phyloP scores from a whole-genome alignment of 1,140 invertebrate genomes.

The Penaeus vannamei region DNA sequence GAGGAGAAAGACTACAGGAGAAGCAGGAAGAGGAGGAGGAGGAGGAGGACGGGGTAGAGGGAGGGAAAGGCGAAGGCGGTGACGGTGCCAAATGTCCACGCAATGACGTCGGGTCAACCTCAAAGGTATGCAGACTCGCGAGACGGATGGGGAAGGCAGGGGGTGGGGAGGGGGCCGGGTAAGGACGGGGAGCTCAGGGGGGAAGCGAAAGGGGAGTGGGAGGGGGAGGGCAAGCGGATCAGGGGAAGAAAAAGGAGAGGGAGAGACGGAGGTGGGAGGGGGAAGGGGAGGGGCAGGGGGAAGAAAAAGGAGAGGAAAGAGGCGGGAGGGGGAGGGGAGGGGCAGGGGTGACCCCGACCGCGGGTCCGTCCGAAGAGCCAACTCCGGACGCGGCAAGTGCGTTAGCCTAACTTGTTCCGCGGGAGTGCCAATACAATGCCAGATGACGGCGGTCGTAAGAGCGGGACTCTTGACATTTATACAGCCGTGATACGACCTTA shows the following conservation, averaged over 20 bases:
- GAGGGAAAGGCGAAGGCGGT: neutral
- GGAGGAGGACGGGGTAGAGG: neutral
- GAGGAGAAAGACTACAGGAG: neutral
- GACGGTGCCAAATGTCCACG: too few relatives aligned
- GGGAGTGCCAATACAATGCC: conserved; percentile 17
- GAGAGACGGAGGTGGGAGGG: neutral
- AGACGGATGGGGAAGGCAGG: neutral
- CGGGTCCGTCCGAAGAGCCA: too few relatives aligned
- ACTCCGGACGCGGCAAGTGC: too few relatives aligned
- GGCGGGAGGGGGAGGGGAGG: neutral
- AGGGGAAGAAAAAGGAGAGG: neutral
- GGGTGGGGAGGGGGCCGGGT: neutral
- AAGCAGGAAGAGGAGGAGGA: conserved; percentile 5
- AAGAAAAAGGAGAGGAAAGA: neutral
- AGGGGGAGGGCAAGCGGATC: too few relatives aligned
- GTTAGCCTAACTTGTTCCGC: too few relatives aligned
- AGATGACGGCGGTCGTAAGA: conserved; percentile 17
- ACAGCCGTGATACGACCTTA: conserved; percentile 26
- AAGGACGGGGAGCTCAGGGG: too few relatives aligned
- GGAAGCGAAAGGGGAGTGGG: neutral
- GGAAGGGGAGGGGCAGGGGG: neutral
- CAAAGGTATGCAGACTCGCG: too few relatives aligned
- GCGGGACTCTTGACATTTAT: conserved; percentile 9
- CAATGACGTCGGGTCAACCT: too few relatives aligned
- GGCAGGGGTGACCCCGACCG: too few relatives aligned